Base-by-base conservation (phyloP, 1,140 invertebrate species). In the Penaeus vannamei region DNA sequence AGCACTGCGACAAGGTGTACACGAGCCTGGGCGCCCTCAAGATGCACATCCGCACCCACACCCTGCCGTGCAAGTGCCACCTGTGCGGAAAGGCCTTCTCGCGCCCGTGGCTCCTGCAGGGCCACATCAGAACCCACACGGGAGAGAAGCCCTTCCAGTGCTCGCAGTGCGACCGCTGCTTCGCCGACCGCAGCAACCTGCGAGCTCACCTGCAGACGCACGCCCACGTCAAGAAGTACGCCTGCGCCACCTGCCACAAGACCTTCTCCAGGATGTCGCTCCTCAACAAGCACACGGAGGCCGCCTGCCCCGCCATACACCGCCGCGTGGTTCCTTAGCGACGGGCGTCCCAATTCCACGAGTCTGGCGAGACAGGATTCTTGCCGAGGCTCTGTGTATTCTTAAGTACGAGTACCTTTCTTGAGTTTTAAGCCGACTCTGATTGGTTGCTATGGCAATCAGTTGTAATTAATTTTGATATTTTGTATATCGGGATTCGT, bases 101-200 rank as follows among this genome's bases (percentile, higher is more conserved):
- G 59, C 87, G 87, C 62, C 87, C 87, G 0, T 89, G 87, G 87
- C 72, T 89, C 69, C 72, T 89, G 82, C 87, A 89, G 87, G 87
- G 87, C n/a, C 87, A 89, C 87, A 89, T 89, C 87, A 89, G 87
- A 72, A 89, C 87, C 83, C 87, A 89, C 82, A 89, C 87, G 17
- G 87, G 87, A 20, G 87, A 89, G 83, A 89, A 89, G 69, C 87
- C 87, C 83, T 89, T 89, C 82, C 87, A 89, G 87, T 89, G 87
- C 26, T 72, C 87, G 59, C 87, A 89, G 82, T 89, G 87, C 53
- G 87, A 89, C 83, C 81, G 87, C 59, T 89, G 87, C 87, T 89
- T 89, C 87, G 87, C 87, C 26, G 87, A 89, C 82, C 82, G 87
- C 82, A 89, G 87, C 72, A 89, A 89, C 87, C 87, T 89, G 60